These are phyloP conservation scores for Avahi laniger DNA, from an alignment of 2,797 vertebrate genomes.

Conservation along the genomic window DNA sequence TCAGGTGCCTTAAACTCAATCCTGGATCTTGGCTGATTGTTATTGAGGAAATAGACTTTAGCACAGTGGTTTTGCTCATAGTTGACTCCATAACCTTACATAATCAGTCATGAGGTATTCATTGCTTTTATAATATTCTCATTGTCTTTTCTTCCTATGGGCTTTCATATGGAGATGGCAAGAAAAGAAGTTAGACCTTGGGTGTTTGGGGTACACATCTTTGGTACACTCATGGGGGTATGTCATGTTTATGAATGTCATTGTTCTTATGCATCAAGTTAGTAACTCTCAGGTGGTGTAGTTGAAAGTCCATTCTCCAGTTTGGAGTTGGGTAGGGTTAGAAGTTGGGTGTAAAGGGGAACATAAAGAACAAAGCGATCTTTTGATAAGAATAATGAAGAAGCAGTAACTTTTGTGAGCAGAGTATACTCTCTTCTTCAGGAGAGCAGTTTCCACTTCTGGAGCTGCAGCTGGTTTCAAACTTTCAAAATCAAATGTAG, in stretches of 20 bases:
- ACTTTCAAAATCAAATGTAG: not conserved
- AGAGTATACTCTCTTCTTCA: not conserved
- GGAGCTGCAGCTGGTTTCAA: not conserved
- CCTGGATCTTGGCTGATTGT: not conserved
- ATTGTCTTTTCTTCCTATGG: not conserved
- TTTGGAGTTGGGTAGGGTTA: not conserved
- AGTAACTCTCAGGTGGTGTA: not conserved
- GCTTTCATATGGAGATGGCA: not conserved
- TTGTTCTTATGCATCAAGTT: fast-evolving
- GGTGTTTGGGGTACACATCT: not conserved
- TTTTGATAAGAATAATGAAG: not conserved
- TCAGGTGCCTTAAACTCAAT: too few species aligned
- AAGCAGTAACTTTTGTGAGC: not conserved
- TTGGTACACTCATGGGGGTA: not conserved
- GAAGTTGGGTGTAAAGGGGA: not conserved
- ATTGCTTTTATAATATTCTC: not conserved
- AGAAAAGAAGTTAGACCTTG: not conserved
- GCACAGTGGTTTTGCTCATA: not conserved
- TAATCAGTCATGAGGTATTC: not conserved
- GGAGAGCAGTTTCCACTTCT: not conserved
- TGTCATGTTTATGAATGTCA: not conserved
- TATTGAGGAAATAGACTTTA: not conserved
- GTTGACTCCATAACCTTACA: not conserved
- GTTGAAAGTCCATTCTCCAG: not conserved
- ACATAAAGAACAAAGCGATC: not conserved